phyloP scores from a whole-genome alignment of 53 echinoderm and acorn worm species.

The Astropecten irregularis region DNA sequence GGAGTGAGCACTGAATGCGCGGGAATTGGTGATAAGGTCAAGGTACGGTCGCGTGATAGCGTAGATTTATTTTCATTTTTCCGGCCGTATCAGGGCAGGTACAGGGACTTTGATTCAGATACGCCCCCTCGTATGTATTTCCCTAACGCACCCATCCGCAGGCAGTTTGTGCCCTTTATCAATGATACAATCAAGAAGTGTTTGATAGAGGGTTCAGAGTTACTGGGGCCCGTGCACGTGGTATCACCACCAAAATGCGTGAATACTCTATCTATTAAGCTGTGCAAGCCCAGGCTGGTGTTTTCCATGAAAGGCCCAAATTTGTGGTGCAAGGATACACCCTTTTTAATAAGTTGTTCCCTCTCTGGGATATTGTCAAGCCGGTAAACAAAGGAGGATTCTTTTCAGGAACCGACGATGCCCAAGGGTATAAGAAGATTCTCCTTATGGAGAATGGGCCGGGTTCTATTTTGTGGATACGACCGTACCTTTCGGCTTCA shows the following conservation, averaged over 20 bases:
- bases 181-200: not conserved
- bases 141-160: not conserved
- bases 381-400: not conserved
- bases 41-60: not conserved
- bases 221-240: not conserved
- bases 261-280: not conserved
- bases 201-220: not conserved
- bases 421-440: not conserved
- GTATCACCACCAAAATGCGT: slow-evolving; percentile 7
- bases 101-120: not conserved
- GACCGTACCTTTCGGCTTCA: slow-evolving; percentile 1
- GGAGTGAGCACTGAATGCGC: too few species aligned
- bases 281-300: not conserved
- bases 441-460: slow-evolving; percentile 6
- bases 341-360: not conserved
- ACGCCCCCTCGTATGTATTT: not conserved
- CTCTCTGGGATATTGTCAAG: not conserved
- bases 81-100: not conserved
- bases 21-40: too few species aligned
- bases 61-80: not conserved
- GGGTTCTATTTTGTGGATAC: slow-evolving; percentile 24
- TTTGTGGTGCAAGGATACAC: slow-evolving; percentile 5
- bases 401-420: not conserved
- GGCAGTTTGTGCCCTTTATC: too few species aligned
- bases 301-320: slow-evolving; percentile 1